Percentiles rank a stretch among this genome's conserved stretches.
These are phyloP conservation scores for Bimastos eiseni DNA, from an alignment of 2,888 invertebrate genomes.

Conservation along the genomic window DNA sequence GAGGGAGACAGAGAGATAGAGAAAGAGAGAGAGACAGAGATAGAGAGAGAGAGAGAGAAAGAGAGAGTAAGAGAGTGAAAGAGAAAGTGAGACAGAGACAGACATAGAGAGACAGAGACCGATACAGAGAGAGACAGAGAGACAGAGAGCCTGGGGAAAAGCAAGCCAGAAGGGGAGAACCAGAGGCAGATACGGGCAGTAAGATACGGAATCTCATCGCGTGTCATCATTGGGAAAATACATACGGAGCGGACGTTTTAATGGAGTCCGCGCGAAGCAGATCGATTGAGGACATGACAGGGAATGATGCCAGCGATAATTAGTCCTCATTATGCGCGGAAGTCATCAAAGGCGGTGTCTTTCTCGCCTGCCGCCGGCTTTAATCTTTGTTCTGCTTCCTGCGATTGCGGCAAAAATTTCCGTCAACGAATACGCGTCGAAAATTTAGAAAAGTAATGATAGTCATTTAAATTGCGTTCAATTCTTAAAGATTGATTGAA, in stretches of 20 bases:
- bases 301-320: not conserved
- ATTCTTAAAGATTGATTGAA: not conserved
- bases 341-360: not conserved
- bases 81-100: too few relatives aligned
- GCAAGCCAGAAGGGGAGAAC: too few relatives aligned
- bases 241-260: not conserved
- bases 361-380: constrained; percentile 3
- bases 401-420: not conserved
- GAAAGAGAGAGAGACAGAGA: too few relatives aligned
- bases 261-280: not conserved
- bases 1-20: not conserved
- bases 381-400: not conserved
- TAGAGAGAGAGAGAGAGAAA: too few relatives aligned
- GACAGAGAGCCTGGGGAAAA: too few relatives aligned
- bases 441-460: too few relatives aligned
- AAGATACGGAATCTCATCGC: not conserved
- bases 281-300: not conserved
- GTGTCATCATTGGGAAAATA: not conserved
- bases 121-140: too few relatives aligned
- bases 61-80: too few relatives aligned
- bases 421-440: not conserved
- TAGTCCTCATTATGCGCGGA: not conserved
- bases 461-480: too few relatives aligned
- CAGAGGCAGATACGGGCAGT: not conserved
- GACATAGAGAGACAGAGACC: too few relatives aligned